Evolutionary conservation across 1,140 invertebrate genomes (phyloP).

Genomic region (Aplysia californica): DNA sequence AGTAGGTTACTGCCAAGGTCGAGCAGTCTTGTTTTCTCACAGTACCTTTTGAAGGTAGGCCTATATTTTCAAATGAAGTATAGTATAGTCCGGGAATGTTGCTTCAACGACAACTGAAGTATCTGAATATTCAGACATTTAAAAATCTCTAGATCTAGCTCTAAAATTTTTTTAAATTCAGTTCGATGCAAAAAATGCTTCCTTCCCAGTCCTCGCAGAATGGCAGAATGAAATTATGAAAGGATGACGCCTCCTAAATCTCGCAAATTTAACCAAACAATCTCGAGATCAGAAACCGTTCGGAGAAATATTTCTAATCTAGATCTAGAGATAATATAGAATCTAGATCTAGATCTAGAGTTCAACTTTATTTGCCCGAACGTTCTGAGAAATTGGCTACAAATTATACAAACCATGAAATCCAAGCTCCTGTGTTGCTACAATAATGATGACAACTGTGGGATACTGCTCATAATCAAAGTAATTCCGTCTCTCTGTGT

Average conservation of each 20-base stretch:
- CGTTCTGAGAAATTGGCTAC: background rate
- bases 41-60: too few species aligned
- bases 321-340: background rate
- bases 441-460: slow-evolving; percentile 7
- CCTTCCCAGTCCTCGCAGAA: too few species aligned
- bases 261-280: background rate
- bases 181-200: too few species aligned
- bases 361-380: background rate
- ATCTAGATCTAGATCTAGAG: background rate
- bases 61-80: too few species aligned
- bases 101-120: too few species aligned
- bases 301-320: background rate
- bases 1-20: too few species aligned
- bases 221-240: background rate
- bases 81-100: too few species aligned
- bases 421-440: slow-evolving; percentile 8
- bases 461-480: slow-evolving; percentile 23
- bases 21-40: too few species aligned
- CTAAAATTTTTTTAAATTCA: too few species aligned
- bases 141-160: too few species aligned
- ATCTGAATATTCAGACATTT: too few species aligned
- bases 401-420: background rate
- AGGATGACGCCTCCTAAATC: background rate
- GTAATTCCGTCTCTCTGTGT: background rate
- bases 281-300: background rate